Base-by-base conservation (phyloP, 2,113 vertebrate genomes). In the Antigone vipio region DNA sequence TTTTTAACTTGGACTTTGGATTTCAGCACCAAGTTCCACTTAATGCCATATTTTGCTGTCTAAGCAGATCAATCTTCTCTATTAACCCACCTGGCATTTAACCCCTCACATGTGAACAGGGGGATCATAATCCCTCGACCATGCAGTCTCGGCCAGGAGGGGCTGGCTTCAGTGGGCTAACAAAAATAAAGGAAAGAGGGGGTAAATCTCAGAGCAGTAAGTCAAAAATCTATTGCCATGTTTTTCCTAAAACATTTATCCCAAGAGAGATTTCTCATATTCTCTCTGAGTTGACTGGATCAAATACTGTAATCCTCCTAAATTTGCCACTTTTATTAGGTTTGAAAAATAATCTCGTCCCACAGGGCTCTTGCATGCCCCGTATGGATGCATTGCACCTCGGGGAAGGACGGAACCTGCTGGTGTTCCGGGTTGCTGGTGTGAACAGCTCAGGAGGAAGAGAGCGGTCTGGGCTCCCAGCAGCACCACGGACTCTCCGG, bases 401-500 rank as follows among this genome's bases (percentile, higher is more conserved):
- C 63, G 18, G 92, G 14, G 8, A 34, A 90, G 47, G n/a, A 45
- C 45, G 78, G 66, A 53, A 79, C 22, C 22, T 16, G 40, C 32
- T 64, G 56, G 5, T 29, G 21, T 8, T 90, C 66, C 0, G 1
- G 8, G 23, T 42, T 67, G 26, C 16, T 85, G 59, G 6, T 42
- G 53, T 17, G 35, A 79, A 9, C 7, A 66, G 30, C 45, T 24
- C 3, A 0, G 42, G 40, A 80, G 18, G 24, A 53, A 60, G 16
- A 44, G 44, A 15, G 12, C 3, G 2, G 17, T 63, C 62, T 58
- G 29, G 35, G 11, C 20, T 73, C 45, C 50, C 34, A 63, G 56
- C 60, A 71, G 84, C n/a, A 3, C 3, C 0, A 50, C 2, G 3
- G 29, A 32, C 34, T 15, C 15, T 9, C 35, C 1, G 3, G 12